These are phyloP conservation scores for Corapipo altera DNA, from an alignment of 2,113 vertebrate genomes.

Conservation along the genomic window DNA sequence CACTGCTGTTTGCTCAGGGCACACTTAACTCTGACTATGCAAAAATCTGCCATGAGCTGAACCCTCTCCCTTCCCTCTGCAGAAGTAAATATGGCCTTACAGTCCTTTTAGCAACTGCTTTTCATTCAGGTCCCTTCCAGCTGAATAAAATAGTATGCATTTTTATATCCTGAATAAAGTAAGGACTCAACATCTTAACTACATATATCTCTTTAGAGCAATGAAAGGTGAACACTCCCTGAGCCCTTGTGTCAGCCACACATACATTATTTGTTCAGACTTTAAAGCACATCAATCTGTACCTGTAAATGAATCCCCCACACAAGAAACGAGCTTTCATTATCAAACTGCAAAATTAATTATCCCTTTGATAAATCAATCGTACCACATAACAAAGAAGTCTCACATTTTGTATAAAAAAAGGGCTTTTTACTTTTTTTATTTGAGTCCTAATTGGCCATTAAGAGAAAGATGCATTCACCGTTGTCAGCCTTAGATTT, in stretches of 20 bases:
- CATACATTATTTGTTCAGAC: neutral
- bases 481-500: neutral
- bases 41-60: neutral
- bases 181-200: neutral
- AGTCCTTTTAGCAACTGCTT: neutral
- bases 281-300: neutral
- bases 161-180: neutral
- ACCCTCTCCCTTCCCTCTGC: neutral
- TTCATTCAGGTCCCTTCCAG: neutral
- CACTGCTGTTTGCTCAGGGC: neutral
- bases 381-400: neutral
- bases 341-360: neutral
- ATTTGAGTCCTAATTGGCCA: constrained; percentile 9
- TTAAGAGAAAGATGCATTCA: neutral
- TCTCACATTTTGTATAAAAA: neutral
- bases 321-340: neutral
- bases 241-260: neutral
- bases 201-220: neutral
- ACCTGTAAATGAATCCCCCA: neutral
- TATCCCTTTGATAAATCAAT: neutral
- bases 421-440: neutral
- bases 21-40: neutral
- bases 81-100: too few species aligned
- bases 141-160: neutral
- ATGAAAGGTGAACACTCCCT: neutral